A percentile compares a stretch with the other conserved stretches of the same genome.
Evolutionary conservation across 2,797 vertebrate genomes (phyloP).

Genomic region (Lutra lutra): DNA sequence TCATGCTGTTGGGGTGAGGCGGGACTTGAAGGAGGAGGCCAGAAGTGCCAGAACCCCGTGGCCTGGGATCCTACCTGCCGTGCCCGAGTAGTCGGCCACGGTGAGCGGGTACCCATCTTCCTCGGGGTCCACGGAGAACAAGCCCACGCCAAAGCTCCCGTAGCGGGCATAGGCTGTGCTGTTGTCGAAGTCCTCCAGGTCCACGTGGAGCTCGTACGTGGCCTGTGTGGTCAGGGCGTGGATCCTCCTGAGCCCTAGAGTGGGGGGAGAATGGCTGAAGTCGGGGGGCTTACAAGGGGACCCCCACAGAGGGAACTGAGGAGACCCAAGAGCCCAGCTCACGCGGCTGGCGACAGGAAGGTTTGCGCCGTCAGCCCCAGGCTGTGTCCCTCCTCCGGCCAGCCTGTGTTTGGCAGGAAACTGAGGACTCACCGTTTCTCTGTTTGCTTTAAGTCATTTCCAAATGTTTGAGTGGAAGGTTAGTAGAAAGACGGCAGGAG

Average conservation of each 20-base stretch:
- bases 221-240: constrained; percentile 95
- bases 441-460: background rate
- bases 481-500: background rate
- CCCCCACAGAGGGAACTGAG: background rate
- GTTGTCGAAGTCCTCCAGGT: constrained; percentile 97
- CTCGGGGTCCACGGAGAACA: constrained; percentile 97
- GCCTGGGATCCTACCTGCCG: constrained; percentile 88
- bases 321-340: background rate
- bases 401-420: background rate
- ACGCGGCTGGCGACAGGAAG: background rate
- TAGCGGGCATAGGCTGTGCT: constrained; percentile 95
- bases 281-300: rapidly evolving
- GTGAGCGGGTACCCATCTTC: constrained; percentile 96
- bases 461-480: background rate
- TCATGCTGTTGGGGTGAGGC: rapidly evolving
- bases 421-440: background rate
- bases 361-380: rapidly evolving
- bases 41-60: rapidly evolving
- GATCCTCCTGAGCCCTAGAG: constrained; percentile 93
- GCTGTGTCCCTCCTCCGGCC: background rate
- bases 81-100: constrained; percentile 94
- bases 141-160: constrained; percentile 93
- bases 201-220: constrained; percentile 95
- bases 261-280: rapidly evolving
- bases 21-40: background rate